Conservation (phyloP, 2,888 invertebrate species). For the Liodrosophila aerea region DNA sequence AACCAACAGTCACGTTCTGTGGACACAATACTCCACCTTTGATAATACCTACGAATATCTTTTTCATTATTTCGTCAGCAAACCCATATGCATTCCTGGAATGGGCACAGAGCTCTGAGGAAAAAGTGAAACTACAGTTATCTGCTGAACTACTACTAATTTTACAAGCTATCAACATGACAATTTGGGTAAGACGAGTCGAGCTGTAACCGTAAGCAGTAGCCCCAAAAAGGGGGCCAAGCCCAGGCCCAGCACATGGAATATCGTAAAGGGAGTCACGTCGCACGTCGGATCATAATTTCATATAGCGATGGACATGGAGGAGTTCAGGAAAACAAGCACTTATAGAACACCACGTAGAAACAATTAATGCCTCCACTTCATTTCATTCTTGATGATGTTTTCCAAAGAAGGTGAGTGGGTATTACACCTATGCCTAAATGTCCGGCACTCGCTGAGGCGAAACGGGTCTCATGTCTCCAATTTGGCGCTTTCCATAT, state of each 20-base stretch:
- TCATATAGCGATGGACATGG: slow-evolving; percentile 27
- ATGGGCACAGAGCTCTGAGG: slow-evolving; percentile 48
- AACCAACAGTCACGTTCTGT: slow-evolving; percentile 17
- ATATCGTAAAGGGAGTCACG: slow-evolving; percentile 59
- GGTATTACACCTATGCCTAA: slow-evolving; percentile 52
- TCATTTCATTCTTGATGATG: slow-evolving; percentile 9
- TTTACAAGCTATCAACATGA: slow-evolving; percentile 64
- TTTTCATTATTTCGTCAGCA: no score
- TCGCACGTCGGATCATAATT: slow-evolving; percentile 59
- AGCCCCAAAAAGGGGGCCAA: slow-evolving; percentile 50
- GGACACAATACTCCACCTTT: not conserved
- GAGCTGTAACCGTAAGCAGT: slow-evolving; percentile 49
- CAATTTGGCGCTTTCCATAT: slow-evolving; percentile 67
- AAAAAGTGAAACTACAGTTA: slow-evolving; percentile 72
- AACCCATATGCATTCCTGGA: slow-evolving; percentile 55
- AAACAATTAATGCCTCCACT: slow-evolving; percentile 54
- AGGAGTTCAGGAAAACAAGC: slow-evolving; percentile 37
- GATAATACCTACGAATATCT: slow-evolving; percentile 6
- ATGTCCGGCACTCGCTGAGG: slow-evolving; percentile 60
- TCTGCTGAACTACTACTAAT: slow-evolving; percentile 38
- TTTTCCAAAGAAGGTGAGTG: slow-evolving; percentile 48
- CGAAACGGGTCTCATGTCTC: slow-evolving; percentile 54
- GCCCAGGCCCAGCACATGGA: slow-evolving; percentile 14
- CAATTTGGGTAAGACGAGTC: slow-evolving; percentile 41
- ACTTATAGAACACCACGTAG: slow-evolving; percentile 64